Conservation (phyloP, 2,888 invertebrate species). For the Leptarthrus brevirostris region DNA sequence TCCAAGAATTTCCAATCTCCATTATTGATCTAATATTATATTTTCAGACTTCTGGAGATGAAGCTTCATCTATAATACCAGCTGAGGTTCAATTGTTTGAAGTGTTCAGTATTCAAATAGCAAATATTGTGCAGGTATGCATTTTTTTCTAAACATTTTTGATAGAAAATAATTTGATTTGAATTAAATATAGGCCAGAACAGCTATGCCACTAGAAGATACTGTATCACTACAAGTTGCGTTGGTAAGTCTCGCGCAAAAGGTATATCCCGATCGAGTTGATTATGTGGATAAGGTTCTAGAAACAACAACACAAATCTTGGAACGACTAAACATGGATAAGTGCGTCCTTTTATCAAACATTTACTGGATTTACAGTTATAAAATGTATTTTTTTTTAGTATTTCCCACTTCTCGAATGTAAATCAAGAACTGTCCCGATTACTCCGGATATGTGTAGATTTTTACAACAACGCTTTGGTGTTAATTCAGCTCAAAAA, state of each 20-base stretch:
- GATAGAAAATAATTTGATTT: too few relatives aligned
- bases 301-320: constrained; percentile 89
- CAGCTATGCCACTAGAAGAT: constrained; percentile 96
- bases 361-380: neutral
- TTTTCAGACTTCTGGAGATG: constrained; percentile 63
- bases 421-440: constrained; percentile 94
- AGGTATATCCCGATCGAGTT: constrained; percentile 94
- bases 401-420: constrained; percentile 68
- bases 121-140: constrained; percentile 88
- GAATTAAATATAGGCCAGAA: constrained; percentile 76
- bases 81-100: constrained; percentile 95
- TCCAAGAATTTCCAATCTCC: too few relatives aligned
- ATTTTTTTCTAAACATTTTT: neutral
- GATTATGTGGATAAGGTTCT: constrained; percentile 96
- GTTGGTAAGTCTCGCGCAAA: constrained; percentile 92
- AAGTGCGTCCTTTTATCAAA: constrained; percentile 69
- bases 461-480: constrained; percentile 92
- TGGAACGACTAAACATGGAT: constrained; percentile 86
- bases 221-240: constrained; percentile 96
- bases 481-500: constrained; percentile 87
- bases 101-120: constrained; percentile 97
- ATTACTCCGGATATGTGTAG: constrained; percentile 92
- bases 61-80: constrained; percentile 74
- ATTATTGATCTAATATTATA: neutral
- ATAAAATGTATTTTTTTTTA: constrained; percentile 53